These are phyloP conservation scores for Drosophila mojavensis DNA, from an alignment of 1,140 invertebrate genomes.

Conservation along the genomic window DNA sequence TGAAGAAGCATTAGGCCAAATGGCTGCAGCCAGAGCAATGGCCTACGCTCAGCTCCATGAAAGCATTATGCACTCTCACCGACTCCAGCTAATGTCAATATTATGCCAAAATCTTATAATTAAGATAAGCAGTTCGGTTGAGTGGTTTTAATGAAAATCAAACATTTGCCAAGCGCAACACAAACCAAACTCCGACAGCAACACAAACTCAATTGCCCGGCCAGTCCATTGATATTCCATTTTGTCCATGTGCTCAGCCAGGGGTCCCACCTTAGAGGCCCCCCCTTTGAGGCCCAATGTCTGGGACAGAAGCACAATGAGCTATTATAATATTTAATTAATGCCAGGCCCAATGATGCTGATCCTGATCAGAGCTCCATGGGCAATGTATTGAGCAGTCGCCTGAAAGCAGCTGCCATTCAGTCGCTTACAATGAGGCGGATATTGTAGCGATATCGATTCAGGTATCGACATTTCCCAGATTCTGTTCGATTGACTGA, in stretches of 20 bases:
- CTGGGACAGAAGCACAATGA: not conserved
- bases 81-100: slow-evolving; percentile 63
- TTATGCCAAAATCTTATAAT: slow-evolving; percentile 78
- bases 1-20: slow-evolving; percentile 36
- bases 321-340: slow-evolving; percentile 60
- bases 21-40: not conserved
- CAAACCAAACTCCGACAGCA: slow-evolving; percentile 8
- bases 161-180: slow-evolving; percentile 55
- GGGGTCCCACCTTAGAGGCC: no score
- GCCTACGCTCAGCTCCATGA: no score
- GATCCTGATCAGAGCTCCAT: not conserved
- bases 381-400: not conserved
- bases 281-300: no score
- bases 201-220: not conserved
- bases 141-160: slow-evolving; percentile 79
- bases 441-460: not conserved
- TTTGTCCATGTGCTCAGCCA: not conserved
- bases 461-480: not conserved
- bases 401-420: no score
- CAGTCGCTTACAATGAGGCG: not conserved
- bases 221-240: slow-evolving; percentile 18
- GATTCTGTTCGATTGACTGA: not conserved
- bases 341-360: slow-evolving; percentile 45
- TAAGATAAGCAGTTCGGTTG: slow-evolving; percentile 70
- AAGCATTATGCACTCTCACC: slow-evolving; percentile 48